Percentiles rank a stretch among this genome's conserved stretches.
Evolutionary conservation across 2,113 vertebrate genomes (phyloP).

Genomic region (Corvus cornix): DNA sequence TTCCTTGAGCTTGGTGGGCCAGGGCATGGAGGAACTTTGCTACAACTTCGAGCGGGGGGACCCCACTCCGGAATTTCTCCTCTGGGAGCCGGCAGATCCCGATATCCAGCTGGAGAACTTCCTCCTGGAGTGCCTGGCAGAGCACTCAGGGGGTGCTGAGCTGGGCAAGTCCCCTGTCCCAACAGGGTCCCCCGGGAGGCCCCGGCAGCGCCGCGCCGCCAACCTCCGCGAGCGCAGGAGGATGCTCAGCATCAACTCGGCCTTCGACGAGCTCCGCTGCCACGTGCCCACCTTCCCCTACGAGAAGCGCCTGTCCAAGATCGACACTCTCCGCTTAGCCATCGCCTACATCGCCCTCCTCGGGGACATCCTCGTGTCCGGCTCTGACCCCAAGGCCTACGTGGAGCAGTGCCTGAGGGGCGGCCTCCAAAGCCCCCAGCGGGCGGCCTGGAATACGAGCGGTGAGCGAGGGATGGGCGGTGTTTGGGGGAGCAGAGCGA

Average conservation of each 20-base stretch:
- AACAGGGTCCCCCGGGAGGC: background rate
- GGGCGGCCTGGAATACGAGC: constrained; percentile 80
- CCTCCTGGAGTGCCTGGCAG: constrained; percentile 53
- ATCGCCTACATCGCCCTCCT: constrained; percentile 83
- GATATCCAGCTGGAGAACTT: constrained; percentile 63
- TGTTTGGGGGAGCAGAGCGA: rapidly evolving
- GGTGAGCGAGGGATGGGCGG: constrained; percentile 46
- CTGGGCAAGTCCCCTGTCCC: constrained; percentile 21
- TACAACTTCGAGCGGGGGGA: constrained; percentile 71
- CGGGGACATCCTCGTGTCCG: constrained; percentile 78
- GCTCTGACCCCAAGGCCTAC: constrained; percentile 76
- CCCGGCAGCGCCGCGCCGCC: constrained; percentile 69
- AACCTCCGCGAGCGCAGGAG: constrained; percentile 80
- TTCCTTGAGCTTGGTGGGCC: background rate
- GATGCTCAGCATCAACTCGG: constrained; percentile 80
- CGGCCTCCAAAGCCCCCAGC: constrained; percentile 66
- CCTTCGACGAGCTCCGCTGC: constrained; percentile 77
- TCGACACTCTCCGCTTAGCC: constrained; percentile 76
- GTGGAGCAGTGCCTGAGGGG: constrained; percentile 78
- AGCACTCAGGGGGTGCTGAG: constrained; percentile 57
- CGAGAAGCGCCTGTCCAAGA: constrained; percentile 84
- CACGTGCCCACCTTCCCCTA: constrained; percentile 81
- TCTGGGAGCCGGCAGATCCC: constrained; percentile 71
- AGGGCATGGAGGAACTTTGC: constrained; percentile 71
- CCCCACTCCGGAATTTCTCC: constrained; percentile 53